Conservation (phyloP, 2,797 vertebrate species). For the Cyclura pinguis region DNA sequence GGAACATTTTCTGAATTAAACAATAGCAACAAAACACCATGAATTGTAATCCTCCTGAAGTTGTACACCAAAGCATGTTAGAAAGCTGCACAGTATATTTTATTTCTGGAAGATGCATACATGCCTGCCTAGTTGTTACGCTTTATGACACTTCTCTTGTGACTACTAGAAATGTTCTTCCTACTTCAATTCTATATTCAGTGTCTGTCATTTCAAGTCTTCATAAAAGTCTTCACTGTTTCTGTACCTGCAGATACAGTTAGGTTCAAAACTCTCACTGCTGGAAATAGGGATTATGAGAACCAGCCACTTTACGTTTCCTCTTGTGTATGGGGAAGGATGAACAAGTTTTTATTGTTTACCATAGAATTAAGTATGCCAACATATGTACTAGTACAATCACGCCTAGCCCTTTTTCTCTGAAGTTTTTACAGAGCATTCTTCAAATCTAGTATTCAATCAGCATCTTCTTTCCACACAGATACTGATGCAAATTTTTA, state of each 20-base stretch:
- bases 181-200: slow-evolving; percentile 24
- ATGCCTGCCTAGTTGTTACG: slow-evolving; percentile 55
- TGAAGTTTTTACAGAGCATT: not conserved
- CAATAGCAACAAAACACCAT: slow-evolving; percentile 14
- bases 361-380: slow-evolving; percentile 1
- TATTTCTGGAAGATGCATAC: slow-evolving; percentile 68
- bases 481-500: not conserved
- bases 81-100: slow-evolving; percentile 71
- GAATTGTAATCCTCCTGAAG: slow-evolving; percentile 58
- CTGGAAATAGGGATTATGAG: slow-evolving; percentile 46
- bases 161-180: slow-evolving; percentile 56
- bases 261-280: slow-evolving; percentile 22
- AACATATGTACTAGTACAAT: not conserved
- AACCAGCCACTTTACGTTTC: slow-evolving; percentile 22
- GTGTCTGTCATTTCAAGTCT: slow-evolving; percentile 21
- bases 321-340: slow-evolving; percentile 12
- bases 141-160: slow-evolving; percentile 31
- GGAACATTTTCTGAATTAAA: slow-evolving; percentile 12
- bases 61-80: slow-evolving; percentile 65
- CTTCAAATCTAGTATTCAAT: not conserved
- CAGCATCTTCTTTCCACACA: not conserved
- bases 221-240: slow-evolving; percentile 28
- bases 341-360: slow-evolving; percentile 3
- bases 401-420: not conserved
- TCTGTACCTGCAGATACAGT: slow-evolving; percentile 31